These are phyloP conservation scores for Halyomorpha halys DNA, from an alignment of 1,140 invertebrate species.

Conservation along the genomic window DNA sequence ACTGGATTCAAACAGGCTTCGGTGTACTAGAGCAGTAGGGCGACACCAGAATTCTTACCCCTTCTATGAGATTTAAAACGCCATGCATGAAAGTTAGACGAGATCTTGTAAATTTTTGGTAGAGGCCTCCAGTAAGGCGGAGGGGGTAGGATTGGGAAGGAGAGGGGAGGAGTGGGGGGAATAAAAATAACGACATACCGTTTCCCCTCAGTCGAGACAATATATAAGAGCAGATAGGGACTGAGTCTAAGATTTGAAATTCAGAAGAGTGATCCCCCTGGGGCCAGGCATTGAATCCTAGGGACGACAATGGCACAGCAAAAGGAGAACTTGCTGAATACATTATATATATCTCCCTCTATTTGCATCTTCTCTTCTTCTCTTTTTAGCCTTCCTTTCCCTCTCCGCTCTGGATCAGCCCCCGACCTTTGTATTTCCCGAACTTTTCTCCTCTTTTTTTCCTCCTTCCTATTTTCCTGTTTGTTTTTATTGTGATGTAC, in stretches of 20 bases:
- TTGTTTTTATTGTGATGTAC: no score
- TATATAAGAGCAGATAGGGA: slow-evolving; percentile 7
- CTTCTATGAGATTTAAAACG: not conserved
- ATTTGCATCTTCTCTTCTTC: slow-evolving; percentile 6
- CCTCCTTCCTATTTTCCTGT: no score
- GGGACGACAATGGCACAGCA: slow-evolving; percentile 17
- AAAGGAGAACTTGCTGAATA: slow-evolving; percentile 17
- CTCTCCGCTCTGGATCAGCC: not conserved
- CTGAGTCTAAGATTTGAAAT: slow-evolving; percentile 20
- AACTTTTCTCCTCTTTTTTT: no score
- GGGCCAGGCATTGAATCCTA: slow-evolving; percentile 19
- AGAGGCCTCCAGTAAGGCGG: not conserved
- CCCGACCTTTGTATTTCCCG: no score
- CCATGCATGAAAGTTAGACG: slow-evolving; percentile 1
- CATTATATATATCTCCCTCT: slow-evolving; percentile 20
- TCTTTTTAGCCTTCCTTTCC: slow-evolving; percentile 3
- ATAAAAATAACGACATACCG: slow-evolving; percentile 12
- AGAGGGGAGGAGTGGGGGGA: not conserved
- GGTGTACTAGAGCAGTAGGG: no score
- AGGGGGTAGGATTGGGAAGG: not conserved
- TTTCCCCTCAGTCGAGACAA: slow-evolving; percentile 6
- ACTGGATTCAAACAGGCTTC: no score
- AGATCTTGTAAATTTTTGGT: not conserved
- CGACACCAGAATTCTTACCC: no score
- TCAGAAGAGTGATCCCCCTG: slow-evolving; percentile 23